Evolutionary conservation across 2,113 vertebrate species (phyloP), one percentile per base, ranked within the genome.

Genomic region (Struthio camelus): DNA sequence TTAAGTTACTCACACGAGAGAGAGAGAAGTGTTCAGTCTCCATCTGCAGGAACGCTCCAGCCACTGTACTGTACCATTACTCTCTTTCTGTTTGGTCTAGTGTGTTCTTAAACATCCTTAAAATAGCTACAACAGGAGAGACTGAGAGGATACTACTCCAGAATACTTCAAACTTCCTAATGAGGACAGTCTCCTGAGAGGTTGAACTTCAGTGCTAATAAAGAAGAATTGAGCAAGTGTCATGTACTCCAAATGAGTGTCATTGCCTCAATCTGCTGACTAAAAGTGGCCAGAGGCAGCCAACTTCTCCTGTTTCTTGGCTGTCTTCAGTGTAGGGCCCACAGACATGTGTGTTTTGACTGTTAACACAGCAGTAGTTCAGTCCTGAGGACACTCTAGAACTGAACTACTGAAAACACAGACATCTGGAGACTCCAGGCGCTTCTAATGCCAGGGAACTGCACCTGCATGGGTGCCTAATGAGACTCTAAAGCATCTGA

Each of bases 171-270:
- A 67, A 36, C 3, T 64, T 91, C 34, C 13, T 87, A 40, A 75
- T 36, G 20, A 78, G 30, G 36, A 2, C 3, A 78, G 4, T 4
- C 2, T 27, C 9, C 3, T 14, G 4, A 65, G 0, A 70, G 19
- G 32, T 9, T 28, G 14, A 73, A 73, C 9, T 48, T 34, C 69
- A 75, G 25, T 61, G 36, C 7, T 44, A 17, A 67, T 44, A 34
- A 84, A 17, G 40, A 48, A 58, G 54, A 87, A 27, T 6, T 71
- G 58, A 87, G 66, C 1, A 1, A 86, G 4, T 2, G 4, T 28
- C 2, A 2, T 22, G 15, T 16, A 12, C 6, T 93, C 56, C 58
- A 20, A 32, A 11, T 72, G 51, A 62, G 10, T 5, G 11, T 56
- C 11, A 28, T 81, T 70, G 25, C 10, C 38, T 4, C 40, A n/a